Conservation (phyloP, 2,113 vertebrate species). For the Chaetops frenatus region DNA sequence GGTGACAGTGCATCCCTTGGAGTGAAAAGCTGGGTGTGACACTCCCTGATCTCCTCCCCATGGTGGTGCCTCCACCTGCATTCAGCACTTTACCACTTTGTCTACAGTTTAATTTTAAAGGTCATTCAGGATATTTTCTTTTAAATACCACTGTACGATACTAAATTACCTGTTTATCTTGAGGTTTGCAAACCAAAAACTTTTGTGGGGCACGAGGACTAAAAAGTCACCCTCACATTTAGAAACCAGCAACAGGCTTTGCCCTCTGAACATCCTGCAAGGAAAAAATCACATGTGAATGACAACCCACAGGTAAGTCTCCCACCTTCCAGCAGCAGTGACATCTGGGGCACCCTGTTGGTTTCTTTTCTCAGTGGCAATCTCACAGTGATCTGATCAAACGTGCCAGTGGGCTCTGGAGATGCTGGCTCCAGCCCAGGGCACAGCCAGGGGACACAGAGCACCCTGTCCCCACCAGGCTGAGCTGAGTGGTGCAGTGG, state of each 20-base stretch:
- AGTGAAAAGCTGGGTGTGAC: neutral
- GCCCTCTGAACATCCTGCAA: neutral
- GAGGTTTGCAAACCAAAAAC: neutral
- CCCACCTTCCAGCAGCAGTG: neutral
- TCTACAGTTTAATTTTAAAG: neutral
- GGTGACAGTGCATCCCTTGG: neutral
- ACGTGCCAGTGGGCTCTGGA: neutral
- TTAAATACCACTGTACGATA: neutral
- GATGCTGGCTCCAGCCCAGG: neutral
- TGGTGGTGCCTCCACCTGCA: accelerated
- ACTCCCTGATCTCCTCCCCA: neutral
- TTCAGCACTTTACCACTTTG: neutral
- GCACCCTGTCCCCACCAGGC: neutral
- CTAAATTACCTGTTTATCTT: neutral
- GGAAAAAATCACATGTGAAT: neutral
- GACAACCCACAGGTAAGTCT: neutral
- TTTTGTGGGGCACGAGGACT: neutral
- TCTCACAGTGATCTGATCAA: neutral
- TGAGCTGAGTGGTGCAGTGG: neutral
- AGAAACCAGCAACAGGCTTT: neutral
- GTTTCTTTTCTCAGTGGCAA: neutral
- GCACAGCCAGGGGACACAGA: neutral
- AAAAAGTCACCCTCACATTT: neutral
- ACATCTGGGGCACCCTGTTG: neutral
- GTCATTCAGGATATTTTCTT: neutral